Evolutionary conservation across 2,888 invertebrate genomes (phyloP), one percentile per base, ranked within the genome.

Genomic region (Dicyrtomina minuta): DNA sequence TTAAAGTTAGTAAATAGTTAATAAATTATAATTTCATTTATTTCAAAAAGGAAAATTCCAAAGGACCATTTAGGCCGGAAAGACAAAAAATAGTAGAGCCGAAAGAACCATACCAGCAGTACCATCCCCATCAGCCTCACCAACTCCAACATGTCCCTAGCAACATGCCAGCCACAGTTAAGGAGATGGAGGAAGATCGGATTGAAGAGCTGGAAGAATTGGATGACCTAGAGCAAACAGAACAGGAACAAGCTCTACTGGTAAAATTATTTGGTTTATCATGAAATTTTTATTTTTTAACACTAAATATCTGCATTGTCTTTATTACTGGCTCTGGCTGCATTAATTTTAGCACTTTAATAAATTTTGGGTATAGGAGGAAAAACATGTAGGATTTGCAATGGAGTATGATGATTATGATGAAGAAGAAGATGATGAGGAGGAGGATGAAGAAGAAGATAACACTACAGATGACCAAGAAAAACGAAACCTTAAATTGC

Each of bases 371-470:
- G 20, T 46, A 17, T 12, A 71, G 68, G 81, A 83, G 79, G 84
- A 85, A 76, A 85, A 85, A 76, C 87, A 86, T 78, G 90, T 88
- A 79, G 89, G 88, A 81, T 89, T 89, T 82, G 83, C 84, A 74
- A 84, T 86, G 59, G 83, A 83, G 70, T 71, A 73, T 44, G 74
- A 70, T 26, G 73, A 59, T n/a, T 2, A 58, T 15, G 62, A 62
- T 1, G 82, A 81, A 73, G 84, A 84, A 72, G 81, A 82, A 61
- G 72, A 72, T 44, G 74, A 70, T 33, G 73, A 59, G 17, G 8
- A 59, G 12, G 64, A 64, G 2, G 82, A 81, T 73, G 84, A 84
- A 72, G 81, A 82, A 62, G 82, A 72, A 17, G 74, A 72, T 8
- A 71, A 72, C 22, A 39, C 26, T 24, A 10, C 27, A n/a, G 56